phyloP scores from a whole-genome alignment of 2,113 vertebrate species.

The Chionis minor region DNA sequence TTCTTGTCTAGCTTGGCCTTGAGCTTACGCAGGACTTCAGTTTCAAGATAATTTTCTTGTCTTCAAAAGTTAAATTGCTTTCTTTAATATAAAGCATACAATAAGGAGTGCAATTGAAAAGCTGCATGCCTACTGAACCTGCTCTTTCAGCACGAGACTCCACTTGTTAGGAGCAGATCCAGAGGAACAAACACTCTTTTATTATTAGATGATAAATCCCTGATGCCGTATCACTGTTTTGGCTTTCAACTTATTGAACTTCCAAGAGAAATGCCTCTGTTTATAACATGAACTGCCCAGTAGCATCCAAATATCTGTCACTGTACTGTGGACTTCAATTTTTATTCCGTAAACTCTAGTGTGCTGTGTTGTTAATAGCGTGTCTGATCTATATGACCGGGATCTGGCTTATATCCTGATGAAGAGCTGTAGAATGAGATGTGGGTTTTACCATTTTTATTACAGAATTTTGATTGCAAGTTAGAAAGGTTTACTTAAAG shows the following conservation, averaged over 20 bases:
- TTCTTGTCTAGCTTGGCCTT: conserved; percentile 39
- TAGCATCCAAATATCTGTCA: conserved; percentile 65
- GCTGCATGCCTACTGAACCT: conserved; percentile 18
- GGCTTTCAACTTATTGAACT: conserved; percentile 62
- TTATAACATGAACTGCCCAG: conserved; percentile 47
- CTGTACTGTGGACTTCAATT: conserved; percentile 36
- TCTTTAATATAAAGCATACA: conserved; percentile 62
- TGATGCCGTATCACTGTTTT: conserved; percentile 46
- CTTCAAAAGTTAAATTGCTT: conserved; percentile 62
- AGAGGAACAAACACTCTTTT: conserved; percentile 56
- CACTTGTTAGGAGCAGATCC: conserved; percentile 22
- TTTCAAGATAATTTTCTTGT: conserved; percentile 67
- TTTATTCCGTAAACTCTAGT: not conserved
- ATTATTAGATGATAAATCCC: conserved; percentile 68
- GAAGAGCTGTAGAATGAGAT: conserved; percentile 34
- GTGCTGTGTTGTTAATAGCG: not conserved
- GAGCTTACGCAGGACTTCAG: conserved; percentile 53
- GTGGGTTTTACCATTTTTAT: not conserved
- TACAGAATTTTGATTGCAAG: not conserved
- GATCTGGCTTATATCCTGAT: not conserved
- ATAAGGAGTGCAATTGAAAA: conserved; percentile 57
- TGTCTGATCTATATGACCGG: not conserved
- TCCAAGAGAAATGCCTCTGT: conserved; percentile 56
- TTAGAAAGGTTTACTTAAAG: conserved; percentile 1
- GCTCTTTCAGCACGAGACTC: conserved; percentile 38